These are phyloP conservation scores for Scaptomyza flava DNA, from an alignment of 2,888 invertebrate genomes.

Conservation along the genomic window DNA sequence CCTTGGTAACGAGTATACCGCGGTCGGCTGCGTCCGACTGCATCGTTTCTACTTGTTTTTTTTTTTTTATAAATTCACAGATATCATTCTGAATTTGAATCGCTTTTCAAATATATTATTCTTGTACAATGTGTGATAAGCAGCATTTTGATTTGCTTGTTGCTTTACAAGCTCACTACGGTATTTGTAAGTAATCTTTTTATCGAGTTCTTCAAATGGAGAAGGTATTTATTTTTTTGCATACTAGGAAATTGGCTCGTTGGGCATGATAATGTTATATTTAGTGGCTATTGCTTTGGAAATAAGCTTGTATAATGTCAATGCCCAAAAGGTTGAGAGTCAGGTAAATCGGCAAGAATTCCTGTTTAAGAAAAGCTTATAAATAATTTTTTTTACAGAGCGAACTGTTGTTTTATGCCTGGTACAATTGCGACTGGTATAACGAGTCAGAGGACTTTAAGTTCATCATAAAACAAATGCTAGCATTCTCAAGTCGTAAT, in stretches of 20 bases:
- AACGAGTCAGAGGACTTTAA: slow-evolving; percentile 73
- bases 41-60: too few relatives aligned
- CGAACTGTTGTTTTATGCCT: slow-evolving; percentile 70
- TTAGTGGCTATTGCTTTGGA: slow-evolving; percentile 61
- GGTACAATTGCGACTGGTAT: slow-evolving; percentile 79
- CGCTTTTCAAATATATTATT: slow-evolving; percentile 70
- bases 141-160: slow-evolving; percentile 72
- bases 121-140: slow-evolving; percentile 67
- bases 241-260: slow-evolving; percentile 59
- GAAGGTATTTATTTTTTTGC: background rate
- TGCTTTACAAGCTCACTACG: slow-evolving; percentile 72
- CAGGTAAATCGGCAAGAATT: slow-evolving; percentile 41
- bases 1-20: too few relatives aligned
- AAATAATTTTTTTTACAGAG: slow-evolving; percentile 54
- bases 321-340: slow-evolving; percentile 63
- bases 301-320: slow-evolving; percentile 66
- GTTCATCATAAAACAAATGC: slow-evolving; percentile 73
- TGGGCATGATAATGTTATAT: slow-evolving; percentile 69
- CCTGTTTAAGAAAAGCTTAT: background rate
- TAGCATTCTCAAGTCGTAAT: slow-evolving; percentile 63
- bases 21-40: too few relatives aligned
- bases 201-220: accelerated
- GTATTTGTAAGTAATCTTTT: slow-evolving; percentile 53
- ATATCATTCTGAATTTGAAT: slow-evolving; percentile 62
- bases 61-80: slow-evolving; percentile 13